These are phyloP conservation scores for Eledona agricola DNA, from an alignment of 2,888 invertebrate species.

Conservation along the genomic window DNA sequence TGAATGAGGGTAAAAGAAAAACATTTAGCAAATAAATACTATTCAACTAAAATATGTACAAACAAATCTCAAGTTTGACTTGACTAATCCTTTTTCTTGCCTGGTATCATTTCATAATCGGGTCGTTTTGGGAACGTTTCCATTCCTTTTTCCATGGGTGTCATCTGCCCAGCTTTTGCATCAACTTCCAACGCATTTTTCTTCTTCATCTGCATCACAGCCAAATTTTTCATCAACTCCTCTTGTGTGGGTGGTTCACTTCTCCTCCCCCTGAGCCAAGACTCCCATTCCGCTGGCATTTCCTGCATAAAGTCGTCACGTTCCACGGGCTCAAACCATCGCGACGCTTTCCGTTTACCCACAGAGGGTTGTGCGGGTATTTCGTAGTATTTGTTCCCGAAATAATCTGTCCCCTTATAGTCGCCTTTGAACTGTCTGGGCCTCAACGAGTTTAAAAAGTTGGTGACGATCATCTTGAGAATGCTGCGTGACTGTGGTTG, in stretches of 20 bases:
- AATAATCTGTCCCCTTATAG: conserved; percentile 76
- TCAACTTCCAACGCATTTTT: conserved; percentile 78
- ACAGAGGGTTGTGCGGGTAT: conserved; percentile 72
- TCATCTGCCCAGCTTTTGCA: conserved; percentile 64
- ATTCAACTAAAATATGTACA: conserved; percentile 8
- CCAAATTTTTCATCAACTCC: conserved; percentile 76
- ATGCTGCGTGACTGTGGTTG: conserved; percentile 54
- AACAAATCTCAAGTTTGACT: not conserved
- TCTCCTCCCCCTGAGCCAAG: conserved; percentile 76
- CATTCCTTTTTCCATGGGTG: conserved; percentile 63
- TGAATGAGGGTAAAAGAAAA: not conserved
- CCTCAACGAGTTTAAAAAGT: conserved; percentile 71
- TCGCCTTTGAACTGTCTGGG: conserved; percentile 67
- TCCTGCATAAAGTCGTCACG: conserved; percentile 75
- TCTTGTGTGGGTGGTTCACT: conserved; percentile 74
- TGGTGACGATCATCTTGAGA: conserved; percentile 64
- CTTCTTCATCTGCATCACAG: conserved; percentile 77
- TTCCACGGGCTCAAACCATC: conserved; percentile 78
- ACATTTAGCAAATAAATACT: conserved; percentile 5
- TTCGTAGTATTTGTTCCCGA: conserved; percentile 86
- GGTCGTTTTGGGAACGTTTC: conserved; percentile 57
- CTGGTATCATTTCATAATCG: conserved; percentile 68
- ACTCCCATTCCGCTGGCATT: conserved; percentile 87
- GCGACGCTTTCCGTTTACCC: conserved; percentile 71
- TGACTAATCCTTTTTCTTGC: conserved; percentile 41